phyloP scores from a whole-genome alignment of 2,113 vertebrate species.

The Pterophyllum scalare region DNA sequence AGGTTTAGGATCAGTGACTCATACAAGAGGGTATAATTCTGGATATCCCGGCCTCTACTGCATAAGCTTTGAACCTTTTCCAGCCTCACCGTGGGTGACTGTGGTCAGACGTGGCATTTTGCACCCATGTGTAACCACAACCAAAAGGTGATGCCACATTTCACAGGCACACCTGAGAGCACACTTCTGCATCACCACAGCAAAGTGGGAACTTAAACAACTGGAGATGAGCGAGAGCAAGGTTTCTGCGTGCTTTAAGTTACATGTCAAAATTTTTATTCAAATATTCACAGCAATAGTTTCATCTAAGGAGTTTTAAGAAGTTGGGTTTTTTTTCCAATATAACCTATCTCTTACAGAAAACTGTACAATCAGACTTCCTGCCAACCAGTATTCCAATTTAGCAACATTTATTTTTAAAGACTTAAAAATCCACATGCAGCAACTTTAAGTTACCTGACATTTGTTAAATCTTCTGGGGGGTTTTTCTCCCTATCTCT shows the following conservation, averaged over 20 bases:
- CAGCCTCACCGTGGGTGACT: background rate
- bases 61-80: background rate
- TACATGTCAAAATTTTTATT: background rate
- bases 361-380: background rate
- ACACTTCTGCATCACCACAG: background rate
- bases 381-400: background rate
- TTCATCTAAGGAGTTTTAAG: background rate
- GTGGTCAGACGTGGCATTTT: background rate
- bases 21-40: background rate
- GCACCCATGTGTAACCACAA: background rate
- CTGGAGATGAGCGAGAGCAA: rapidly evolving
- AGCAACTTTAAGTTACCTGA: background rate
- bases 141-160: background rate
- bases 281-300: background rate
- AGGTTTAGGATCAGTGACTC: background rate
- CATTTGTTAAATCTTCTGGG: background rate
- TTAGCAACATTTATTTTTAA: constrained; percentile 2
- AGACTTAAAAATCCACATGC: background rate
- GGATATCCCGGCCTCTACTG: background rate
- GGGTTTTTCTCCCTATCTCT: background rate
- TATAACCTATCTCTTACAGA: background rate
- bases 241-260: background rate
- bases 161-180: background rate
- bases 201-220: background rate
- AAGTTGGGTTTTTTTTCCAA: too few relatives aligned